Evolutionary conservation across 2,888 invertebrate species (phyloP), one percentile per base, ranked within the genome.

Genomic region (Zygogramma bicolorata): DNA sequence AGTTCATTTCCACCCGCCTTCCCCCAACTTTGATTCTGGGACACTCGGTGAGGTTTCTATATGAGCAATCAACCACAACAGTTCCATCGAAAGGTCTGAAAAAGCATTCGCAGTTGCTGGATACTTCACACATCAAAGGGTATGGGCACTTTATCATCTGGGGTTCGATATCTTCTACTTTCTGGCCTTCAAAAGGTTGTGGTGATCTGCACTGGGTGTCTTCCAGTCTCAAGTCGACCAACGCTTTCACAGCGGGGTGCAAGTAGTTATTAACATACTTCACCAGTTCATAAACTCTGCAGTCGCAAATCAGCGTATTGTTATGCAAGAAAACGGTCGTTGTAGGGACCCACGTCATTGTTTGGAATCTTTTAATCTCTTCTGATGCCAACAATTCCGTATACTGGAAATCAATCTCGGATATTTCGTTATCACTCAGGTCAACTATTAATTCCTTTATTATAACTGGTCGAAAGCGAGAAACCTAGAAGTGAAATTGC

Each of bases 241-340:
- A 1, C 70, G 77, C 53, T 71, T 77, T 73, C 2, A 80, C 71
- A 25, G 84, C 79, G 0, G 86, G 84, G 18, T 66, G 20, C 71
- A 90, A 84, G 29, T 85, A 82, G 0, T 87, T 87, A 34, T 88
- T 86, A 4, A 90, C 79, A 76, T 90, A 91, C 53, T 88, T 87
- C 0, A 90, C 84, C 58, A 93, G 89, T 70, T 89, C 84, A 75
- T 90, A 88, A 1, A 91, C 78, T 0, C 84, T 70, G 81, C 93
- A 93, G 80, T 92, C 90, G 78, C 93, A 94, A 2, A 83, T 75
- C 7, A 93, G 79, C 0, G 93, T 92, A 86, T 93, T 93, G 31
- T 89, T 83, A 13, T 88, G 89, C 0, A 93, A 81, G 22, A 86
- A 82, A 46, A 92, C 85, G 10, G 4, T 5, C n/a, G 38, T 38